Conservation (phyloP, 2,888 invertebrate species). For the Poecilus cupreus region DNA sequence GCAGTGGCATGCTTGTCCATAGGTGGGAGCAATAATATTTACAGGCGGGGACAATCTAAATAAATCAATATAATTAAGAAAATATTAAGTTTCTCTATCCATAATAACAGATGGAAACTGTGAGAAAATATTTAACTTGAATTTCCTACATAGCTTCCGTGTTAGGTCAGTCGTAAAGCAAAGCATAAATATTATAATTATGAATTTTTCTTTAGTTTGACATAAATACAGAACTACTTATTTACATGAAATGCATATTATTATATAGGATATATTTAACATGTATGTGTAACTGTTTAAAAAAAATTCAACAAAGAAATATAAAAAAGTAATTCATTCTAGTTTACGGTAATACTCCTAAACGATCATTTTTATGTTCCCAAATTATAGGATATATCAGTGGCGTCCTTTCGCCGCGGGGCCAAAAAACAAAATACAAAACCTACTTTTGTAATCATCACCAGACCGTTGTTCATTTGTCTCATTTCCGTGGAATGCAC, state of each 20-base stretch:
- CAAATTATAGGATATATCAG: not conserved
- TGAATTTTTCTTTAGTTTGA: not conserved
- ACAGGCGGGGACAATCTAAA: not conserved
- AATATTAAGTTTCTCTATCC: not conserved
- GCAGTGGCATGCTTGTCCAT: not conserved
- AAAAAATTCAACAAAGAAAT: not conserved
- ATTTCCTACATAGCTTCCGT: slow-evolving; percentile 1
- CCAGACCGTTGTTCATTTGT: not conserved
- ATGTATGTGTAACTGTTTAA: not conserved
- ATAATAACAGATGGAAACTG: not conserved
- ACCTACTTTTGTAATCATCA: not conserved
- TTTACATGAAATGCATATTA: slow-evolving; percentile 12
- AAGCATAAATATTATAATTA: slow-evolving; percentile 13
- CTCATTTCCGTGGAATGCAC: not conserved
- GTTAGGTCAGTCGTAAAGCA: not conserved
- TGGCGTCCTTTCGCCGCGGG: not conserved
- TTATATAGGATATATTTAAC: not conserved
- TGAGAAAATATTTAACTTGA: not conserved
- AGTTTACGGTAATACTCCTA: not conserved
- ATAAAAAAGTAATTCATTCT: not conserved
- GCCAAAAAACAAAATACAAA: not conserved
- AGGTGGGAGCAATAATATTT: not conserved
- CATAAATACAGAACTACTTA: not conserved
- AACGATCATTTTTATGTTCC: not conserved
- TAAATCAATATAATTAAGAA: not conserved